A percentile compares a stretch with the other conserved stretches of the same genome.
Conservation (phyloP, 1,140 invertebrate genomes). For the Ceratina calcarata region DNA sequence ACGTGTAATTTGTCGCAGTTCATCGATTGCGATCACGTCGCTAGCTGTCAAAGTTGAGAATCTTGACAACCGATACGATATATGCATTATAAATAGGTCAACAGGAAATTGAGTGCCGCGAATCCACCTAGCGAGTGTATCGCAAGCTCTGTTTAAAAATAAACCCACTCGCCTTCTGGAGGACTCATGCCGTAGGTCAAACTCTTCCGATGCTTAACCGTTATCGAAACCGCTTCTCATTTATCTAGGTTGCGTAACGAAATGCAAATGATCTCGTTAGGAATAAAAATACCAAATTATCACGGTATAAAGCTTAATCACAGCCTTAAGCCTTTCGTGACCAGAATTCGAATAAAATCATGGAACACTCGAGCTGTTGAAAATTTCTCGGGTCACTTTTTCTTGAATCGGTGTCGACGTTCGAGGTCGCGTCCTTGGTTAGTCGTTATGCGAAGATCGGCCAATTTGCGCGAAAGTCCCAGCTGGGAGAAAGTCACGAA, state of each 20-base stretch:
- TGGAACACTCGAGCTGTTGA: not conserved
- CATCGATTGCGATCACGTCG: conserved; percentile 5
- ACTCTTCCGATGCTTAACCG: conserved; percentile 3
- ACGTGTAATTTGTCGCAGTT: conserved; percentile 37
- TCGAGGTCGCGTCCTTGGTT: conserved; percentile 44
- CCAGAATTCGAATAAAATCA: no score
- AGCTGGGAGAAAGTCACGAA: conserved; percentile 35
- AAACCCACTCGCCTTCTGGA: conserved; percentile 31
- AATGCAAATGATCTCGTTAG: no score
- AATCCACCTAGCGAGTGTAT: conserved; percentile 51
- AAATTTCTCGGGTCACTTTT: not conserved
- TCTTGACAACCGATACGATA: conserved; percentile 61
- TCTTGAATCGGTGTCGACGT: not conserved
- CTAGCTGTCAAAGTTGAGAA: conserved; percentile 51
- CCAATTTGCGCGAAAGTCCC: conserved; percentile 39
- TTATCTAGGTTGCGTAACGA: no score
- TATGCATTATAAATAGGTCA: conserved; percentile 73
- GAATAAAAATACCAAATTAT: no score
- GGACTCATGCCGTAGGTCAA: conserved; percentile 54
- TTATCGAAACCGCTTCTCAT: not conserved
- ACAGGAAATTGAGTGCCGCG: conserved; percentile 68
- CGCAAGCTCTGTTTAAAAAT: conserved; percentile 55
- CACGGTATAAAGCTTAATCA: no score
- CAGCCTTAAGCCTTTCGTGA: no score
- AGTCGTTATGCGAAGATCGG: conserved; percentile 15